phyloP scores from a whole-genome alignment of 2,797 vertebrate genomes.

The Eulemur mongoz region DNA sequence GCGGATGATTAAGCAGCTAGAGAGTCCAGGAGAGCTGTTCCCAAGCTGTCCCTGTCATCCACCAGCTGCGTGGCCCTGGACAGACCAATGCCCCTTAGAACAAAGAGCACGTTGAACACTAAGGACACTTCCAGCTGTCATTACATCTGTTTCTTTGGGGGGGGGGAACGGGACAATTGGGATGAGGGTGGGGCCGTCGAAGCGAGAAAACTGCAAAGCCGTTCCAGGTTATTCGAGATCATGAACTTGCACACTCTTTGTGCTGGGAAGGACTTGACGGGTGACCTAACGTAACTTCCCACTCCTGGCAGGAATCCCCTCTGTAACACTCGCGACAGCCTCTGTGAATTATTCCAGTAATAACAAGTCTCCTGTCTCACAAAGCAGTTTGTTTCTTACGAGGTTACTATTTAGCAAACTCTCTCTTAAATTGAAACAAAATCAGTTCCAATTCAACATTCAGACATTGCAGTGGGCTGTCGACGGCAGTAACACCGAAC shows the following conservation, averaged over 20 bases:
- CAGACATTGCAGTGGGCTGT: neutral
- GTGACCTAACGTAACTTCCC: constrained; percentile 10
- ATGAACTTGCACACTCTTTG: neutral
- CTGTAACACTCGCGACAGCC: neutral
- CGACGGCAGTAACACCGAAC: too few relatives aligned
- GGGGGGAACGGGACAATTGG: neutral
- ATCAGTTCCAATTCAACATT: neutral
- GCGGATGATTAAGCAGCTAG: rapidly evolving
- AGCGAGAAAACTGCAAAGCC: neutral
- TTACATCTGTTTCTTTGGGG: neutral
- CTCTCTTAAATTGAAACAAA: neutral
- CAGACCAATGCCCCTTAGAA: neutral
- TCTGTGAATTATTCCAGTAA: neutral
- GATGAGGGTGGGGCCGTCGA: neutral
- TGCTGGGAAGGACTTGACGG: neutral
- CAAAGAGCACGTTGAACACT: neutral
- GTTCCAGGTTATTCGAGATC: neutral
- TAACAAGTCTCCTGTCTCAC: neutral
- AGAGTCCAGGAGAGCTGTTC: neutral
- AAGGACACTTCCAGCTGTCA: neutral
- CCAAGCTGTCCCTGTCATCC: neutral
- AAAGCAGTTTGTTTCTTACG: neutral
- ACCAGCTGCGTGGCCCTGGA: neutral
- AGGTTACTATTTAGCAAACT: neutral
- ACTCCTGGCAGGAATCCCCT: constrained; percentile 51